These are phyloP conservation scores for Cheilosia variabilis DNA, from an alignment of 2,888 invertebrate species.

Conservation along the genomic window DNA sequence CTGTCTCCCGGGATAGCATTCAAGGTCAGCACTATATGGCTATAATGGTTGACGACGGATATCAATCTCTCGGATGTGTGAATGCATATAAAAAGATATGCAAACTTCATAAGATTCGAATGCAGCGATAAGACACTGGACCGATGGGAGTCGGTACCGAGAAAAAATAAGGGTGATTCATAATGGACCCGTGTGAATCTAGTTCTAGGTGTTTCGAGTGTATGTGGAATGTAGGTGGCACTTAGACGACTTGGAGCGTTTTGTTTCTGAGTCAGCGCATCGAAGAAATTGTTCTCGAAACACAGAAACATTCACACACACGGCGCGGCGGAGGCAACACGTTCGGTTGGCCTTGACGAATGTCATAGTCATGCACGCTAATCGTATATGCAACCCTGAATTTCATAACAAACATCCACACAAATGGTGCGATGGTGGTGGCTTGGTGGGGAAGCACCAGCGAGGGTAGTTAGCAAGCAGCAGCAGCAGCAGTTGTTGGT, in stretches of 20 bases:
- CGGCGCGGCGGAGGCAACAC: constrained; percentile 5
- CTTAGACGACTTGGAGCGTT: constrained; percentile 42
- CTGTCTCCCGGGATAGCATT: constrained; percentile 45
- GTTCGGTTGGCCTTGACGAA: constrained; percentile 61
- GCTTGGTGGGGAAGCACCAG: not conserved
- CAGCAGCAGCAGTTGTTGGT: constrained; percentile 1
- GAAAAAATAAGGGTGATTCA: constrained; percentile 70
- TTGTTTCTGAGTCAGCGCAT: constrained; percentile 51
- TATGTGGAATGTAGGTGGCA: constrained; percentile 50
- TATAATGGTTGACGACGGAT: constrained; percentile 46
- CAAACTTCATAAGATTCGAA: constrained; percentile 53
- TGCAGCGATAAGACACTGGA: constrained; percentile 61
- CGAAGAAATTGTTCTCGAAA: constrained; percentile 62
- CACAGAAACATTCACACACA: constrained; percentile 22
- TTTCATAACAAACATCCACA: constrained; percentile 58
- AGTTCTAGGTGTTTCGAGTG: constrained; percentile 21
- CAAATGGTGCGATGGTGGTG: constrained; percentile 9
- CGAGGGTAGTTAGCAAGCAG: not conserved
- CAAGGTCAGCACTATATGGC: constrained; percentile 53
- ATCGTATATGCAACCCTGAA: constrained; percentile 71
- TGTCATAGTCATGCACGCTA: constrained; percentile 74
- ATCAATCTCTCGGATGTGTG: constrained; percentile 64
- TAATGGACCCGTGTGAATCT: not conserved
- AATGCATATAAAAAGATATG: too few relatives aligned
- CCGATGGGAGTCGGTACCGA: constrained; percentile 46